phyloP scores from a whole-genome alignment of 1,140 invertebrate genomes.

The Hypsibius dujardini region DNA sequence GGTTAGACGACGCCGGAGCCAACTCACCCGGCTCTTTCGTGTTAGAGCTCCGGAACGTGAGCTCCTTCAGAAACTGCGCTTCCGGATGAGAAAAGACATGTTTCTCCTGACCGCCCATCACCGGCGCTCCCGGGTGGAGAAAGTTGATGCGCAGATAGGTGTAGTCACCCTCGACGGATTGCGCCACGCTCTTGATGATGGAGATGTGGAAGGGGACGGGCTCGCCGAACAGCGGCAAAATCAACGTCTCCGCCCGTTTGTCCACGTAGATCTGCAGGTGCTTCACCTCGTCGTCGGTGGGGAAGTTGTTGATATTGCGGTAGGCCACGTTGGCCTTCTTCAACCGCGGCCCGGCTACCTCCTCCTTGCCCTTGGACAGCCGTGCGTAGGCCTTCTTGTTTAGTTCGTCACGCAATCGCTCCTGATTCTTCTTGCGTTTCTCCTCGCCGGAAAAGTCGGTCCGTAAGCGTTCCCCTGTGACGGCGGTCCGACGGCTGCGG shows the following conservation, averaged over 20 bases:
- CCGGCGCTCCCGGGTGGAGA: conserved; percentile 87
- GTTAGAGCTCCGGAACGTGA: conserved; percentile 95
- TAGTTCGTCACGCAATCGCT: conserved; percentile 68
- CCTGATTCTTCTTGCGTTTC: conserved; percentile 87
- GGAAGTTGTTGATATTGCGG: conserved; percentile 75
- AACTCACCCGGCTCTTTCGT: conserved; percentile 92
- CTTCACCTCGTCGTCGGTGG: conserved; percentile 74
- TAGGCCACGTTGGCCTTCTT: conserved; percentile 88
- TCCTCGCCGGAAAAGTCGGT: conserved; percentile 88
- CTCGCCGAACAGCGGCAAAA: conserved; percentile 83
- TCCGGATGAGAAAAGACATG: conserved; percentile 76
- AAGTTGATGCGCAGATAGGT: conserved; percentile 97
- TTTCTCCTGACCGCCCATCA: conserved; percentile 69
- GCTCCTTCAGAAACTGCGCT: conserved; percentile 92
- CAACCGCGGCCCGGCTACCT: conserved; percentile 66
- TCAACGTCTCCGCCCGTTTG: conserved; percentile 30
- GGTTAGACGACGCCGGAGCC: conserved; percentile 76
- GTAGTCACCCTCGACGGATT: conserved; percentile 95
- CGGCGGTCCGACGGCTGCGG: conserved; percentile 72
- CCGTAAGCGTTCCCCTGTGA: conserved; percentile 77
- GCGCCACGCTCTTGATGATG: conserved; percentile 94
- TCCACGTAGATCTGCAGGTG: conserved; percentile 79
- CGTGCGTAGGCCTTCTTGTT: conserved; percentile 82
- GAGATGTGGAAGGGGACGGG: conserved; percentile 96
- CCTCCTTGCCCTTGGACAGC: conserved; percentile 57